Evolutionary conservation across 1,140 invertebrate genomes (phyloP).

Genomic region (Drosophila pectinifera): DNA sequence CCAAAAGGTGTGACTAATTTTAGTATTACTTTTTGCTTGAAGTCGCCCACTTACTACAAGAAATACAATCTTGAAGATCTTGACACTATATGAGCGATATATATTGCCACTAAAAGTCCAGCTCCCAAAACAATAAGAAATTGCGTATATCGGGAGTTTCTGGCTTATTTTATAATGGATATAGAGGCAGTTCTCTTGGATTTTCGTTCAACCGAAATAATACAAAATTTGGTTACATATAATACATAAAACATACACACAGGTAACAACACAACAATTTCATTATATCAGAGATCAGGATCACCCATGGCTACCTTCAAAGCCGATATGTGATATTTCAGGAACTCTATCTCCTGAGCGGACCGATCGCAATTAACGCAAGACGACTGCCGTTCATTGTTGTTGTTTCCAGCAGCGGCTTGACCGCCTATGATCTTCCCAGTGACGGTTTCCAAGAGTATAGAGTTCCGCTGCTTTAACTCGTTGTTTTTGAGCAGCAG

Average conservation of each 20-base stretch:
- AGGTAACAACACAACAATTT: not conserved
- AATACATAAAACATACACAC: not conserved
- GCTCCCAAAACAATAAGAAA: not conserved
- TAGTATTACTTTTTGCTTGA: not conserved
- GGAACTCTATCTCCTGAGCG: not conserved
- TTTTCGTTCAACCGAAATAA: not conserved
- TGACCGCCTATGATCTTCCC: not conserved
- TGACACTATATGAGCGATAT: too few relatives aligned
- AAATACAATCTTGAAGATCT: too few relatives aligned
- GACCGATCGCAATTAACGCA: constrained; percentile 34
- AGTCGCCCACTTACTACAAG: too few relatives aligned
- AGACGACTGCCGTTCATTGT: too few relatives aligned
- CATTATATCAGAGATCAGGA: not conserved
- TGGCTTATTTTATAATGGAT: not conserved
- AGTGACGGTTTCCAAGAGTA: constrained; percentile 21
- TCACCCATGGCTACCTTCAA: constrained; percentile 12
- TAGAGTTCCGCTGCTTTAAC: constrained; percentile 26
- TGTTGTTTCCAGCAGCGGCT: not conserved
- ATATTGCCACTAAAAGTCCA: too few relatives aligned
- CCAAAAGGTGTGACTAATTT: not conserved
- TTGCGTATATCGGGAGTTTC: not conserved
- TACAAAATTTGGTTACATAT: not conserved
- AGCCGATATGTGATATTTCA: constrained; percentile 19
- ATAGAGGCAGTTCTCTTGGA: constrained; percentile 1
- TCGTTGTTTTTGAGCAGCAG: constrained; percentile 44